phyloP scores from a whole-genome alignment of 2,888 invertebrate species.

The Cataglyphis livida region DNA sequence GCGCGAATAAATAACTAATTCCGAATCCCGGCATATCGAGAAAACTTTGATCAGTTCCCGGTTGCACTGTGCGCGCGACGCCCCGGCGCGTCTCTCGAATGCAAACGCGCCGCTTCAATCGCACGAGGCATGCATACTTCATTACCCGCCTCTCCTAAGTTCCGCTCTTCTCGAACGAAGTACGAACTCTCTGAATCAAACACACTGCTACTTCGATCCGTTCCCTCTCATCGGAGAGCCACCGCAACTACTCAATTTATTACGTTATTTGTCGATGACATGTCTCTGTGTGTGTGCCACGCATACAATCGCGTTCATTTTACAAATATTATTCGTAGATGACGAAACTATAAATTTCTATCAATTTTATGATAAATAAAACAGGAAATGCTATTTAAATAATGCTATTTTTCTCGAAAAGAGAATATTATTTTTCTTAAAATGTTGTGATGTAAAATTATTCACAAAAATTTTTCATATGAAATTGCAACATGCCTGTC shows the following conservation, averaged over 20 bases:
- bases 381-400: background rate
- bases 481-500: background rate
- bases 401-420: background rate
- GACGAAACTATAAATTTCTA: background rate
- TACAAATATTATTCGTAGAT: background rate
- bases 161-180: conserved; percentile 47
- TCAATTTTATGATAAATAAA: background rate
- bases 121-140: conserved; percentile 76
- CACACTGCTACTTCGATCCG: conserved; percentile 35
- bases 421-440: background rate
- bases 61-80: conserved; percentile 53
- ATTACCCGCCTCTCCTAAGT: conserved; percentile 66
- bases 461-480: background rate
- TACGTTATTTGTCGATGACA: conserved; percentile 15
- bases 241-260: conserved; percentile 16
- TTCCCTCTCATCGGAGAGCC: conserved; percentile 9
- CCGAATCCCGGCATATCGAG: conserved; percentile 80
- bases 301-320: background rate
- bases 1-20: conserved; percentile 81
- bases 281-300: background rate
- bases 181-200: conserved; percentile 51
- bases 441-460: background rate
- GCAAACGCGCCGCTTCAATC: conserved; percentile 59
- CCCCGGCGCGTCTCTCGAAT: conserved; percentile 35
- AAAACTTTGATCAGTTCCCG: conserved; percentile 82